These are phyloP conservation scores for Orchesellides sinensis DNA, from an alignment of 2,888 invertebrate genomes.

Conservation along the genomic window DNA sequence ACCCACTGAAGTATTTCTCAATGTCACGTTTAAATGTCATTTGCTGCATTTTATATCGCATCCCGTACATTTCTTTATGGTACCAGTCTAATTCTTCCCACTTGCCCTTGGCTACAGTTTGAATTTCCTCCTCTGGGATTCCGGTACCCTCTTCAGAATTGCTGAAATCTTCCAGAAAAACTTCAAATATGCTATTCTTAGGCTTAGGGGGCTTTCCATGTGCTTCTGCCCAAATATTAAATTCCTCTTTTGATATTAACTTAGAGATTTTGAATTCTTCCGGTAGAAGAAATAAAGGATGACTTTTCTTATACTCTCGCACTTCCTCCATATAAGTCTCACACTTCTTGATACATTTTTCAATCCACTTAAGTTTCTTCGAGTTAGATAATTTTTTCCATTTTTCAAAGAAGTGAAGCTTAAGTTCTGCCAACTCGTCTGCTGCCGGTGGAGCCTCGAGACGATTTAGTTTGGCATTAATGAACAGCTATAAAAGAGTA, in stretches of 20 bases:
- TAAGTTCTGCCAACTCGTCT: constrained; percentile 51
- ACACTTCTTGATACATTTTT: constrained; percentile 49
- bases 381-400: constrained; percentile 58
- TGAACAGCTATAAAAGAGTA: constrained; percentile 55
- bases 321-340: constrained; percentile 50
- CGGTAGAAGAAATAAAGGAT: constrained; percentile 53
- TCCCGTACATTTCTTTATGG: constrained; percentile 56
- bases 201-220: constrained; percentile 65
- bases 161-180: constrained; percentile 57
- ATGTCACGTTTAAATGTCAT: constrained; percentile 23
- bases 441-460: constrained; percentile 49
- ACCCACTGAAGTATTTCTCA: constrained; percentile 40
- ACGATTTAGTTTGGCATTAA: constrained; percentile 67
- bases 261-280: constrained; percentile 42
- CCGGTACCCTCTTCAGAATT: constrained; percentile 9
- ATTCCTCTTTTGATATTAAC: constrained; percentile 63
- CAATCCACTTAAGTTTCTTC: constrained; percentile 70
- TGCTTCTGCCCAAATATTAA: constrained; percentile 68
- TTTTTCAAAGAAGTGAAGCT: constrained; percentile 50
- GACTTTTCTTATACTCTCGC: constrained; percentile 57
- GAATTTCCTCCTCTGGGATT: constrained; percentile 31
- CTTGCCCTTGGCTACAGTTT: constrained; percentile 30
- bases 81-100: constrained; percentile 60
- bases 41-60: constrained; percentile 38
- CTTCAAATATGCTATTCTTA: constrained; percentile 21